phyloP scores from a whole-genome alignment of 1,140 invertebrate genomes.

The Cheumatopsyche charites region DNA sequence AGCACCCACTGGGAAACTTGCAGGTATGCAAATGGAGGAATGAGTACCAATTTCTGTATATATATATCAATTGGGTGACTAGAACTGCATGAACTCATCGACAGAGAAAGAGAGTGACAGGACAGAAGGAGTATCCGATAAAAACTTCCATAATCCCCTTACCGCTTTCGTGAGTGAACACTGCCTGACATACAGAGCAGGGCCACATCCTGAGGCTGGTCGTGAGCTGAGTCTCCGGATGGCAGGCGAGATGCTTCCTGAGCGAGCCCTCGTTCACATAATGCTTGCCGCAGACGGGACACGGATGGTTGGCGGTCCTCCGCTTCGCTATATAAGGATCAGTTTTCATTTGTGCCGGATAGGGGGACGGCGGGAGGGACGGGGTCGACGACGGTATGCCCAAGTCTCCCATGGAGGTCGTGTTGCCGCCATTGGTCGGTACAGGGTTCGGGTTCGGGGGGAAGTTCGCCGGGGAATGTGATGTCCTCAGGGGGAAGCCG shows the following conservation, averaged over 20 bases:
- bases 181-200: conserved; percentile 91
- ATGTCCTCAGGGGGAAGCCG: conserved; percentile 52
- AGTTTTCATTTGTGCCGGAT: conserved; percentile 61
- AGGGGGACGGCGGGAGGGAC: conserved; percentile 59
- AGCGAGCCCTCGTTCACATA: conserved; percentile 94
- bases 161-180: conserved; percentile 94
- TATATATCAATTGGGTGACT: too few species aligned
- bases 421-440: conserved; percentile 51
- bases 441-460: conserved; percentile 46
- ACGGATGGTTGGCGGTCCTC: conserved; percentile 90
- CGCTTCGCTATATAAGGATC: conserved; percentile 87
- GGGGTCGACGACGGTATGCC: conserved; percentile 46
- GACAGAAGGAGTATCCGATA: too few species aligned
- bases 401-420: conserved; percentile 47
- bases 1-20: too few species aligned
- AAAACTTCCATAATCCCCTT: conserved; percentile 40
- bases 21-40: too few species aligned
- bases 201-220: conserved; percentile 91
- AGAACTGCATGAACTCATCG: too few species aligned
- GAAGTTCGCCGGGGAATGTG: conserved; percentile 38
- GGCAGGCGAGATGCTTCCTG: conserved; percentile 89
- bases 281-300: conserved; percentile 92
- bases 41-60: too few species aligned
- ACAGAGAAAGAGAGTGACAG: too few species aligned
- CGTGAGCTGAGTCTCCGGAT: conserved; percentile 89